Base-by-base conservation (phyloP, 2,797 vertebrate genomes). In the Sebastes vulpes region DNA sequence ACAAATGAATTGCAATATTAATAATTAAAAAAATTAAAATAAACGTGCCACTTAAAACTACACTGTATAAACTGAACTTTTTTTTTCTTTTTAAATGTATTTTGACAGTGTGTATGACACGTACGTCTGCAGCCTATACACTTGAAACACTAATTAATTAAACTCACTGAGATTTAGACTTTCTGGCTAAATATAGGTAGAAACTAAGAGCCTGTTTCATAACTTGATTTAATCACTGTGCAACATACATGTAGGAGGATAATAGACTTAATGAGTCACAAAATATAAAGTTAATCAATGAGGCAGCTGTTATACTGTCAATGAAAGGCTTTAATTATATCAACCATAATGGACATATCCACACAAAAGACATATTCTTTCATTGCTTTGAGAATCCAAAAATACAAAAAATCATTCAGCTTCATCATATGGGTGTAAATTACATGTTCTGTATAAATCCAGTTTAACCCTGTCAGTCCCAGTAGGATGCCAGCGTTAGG, bases 231-330 rank as follows among this genome's bases (percentile, higher is more conserved):
- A 82, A 80, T 64, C 28, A 66, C 56, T 23, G 70, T 18, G 35
- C 31, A 48, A 29, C n/a, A 35, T 2, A 11, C 46, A n/a, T 48
- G 18, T 48, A 21, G 35, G 56, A 21, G 9, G 23, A n/a, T n/a
- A 35, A 35, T 16, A 54, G 59, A 70, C 61, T 64, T 67, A 72
- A 59, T 72, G 28, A 79, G 46, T 67, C n/a, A 25, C 29, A 52
- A 65, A 72, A 72, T 77, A 59, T 64, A 46, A 60, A 23, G 50
- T 77, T 21, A 74, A 66, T 83, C 57, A 60, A 53, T 72, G 56
- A 76, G 10, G 32, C 42, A 65, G 46, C 21, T 56, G 46, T 64
- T 57, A 66, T 9, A 6, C n/a, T 50, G 50, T 63, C 35, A 61
- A 3, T 31, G 2, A 71, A 64, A 58, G 26, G n/a, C 23, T 9